These are phyloP conservation scores for Brachypalpus laphriformis DNA, from an alignment of 2,888 invertebrate species.

Conservation along the genomic window DNA sequence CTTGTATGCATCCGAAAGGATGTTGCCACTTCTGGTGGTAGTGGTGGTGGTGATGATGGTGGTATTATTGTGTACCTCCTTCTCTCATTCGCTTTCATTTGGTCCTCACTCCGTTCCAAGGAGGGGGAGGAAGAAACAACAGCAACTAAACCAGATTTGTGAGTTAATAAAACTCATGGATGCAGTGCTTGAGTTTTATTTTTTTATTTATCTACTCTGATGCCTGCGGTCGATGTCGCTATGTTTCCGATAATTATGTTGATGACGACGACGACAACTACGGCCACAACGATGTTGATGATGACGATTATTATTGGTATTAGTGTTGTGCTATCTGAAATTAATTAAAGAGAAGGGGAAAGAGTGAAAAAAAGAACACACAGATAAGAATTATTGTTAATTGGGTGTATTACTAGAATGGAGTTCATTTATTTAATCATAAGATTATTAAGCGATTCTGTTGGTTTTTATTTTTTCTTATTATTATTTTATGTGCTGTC, in stretches of 20 bases:
- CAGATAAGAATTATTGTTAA: slow-evolving; percentile 72
- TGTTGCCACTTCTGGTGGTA: slow-evolving; percentile 33
- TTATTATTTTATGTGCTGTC: slow-evolving; percentile 28
- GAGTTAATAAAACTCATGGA: slow-evolving; percentile 74
- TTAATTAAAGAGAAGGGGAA: slow-evolving; percentile 63
- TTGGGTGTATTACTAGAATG: slow-evolving; percentile 68
- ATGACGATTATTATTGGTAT: slow-evolving; percentile 71
- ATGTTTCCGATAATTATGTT: slow-evolving; percentile 70
- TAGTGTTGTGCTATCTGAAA: slow-evolving; percentile 72
- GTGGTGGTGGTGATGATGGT: slow-evolving; percentile 39
- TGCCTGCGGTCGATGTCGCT: slow-evolving; percentile 71
- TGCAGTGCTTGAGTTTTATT: slow-evolving; percentile 59
- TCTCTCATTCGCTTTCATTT: slow-evolving; percentile 69
- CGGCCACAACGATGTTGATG: slow-evolving; percentile 62
- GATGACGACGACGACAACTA: slow-evolving; percentile 63
- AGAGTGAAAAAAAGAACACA: slow-evolving; percentile 30
- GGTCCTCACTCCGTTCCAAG: slow-evolving; percentile 32
- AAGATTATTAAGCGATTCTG: slow-evolving; percentile 64
- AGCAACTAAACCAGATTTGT: slow-evolving; percentile 74
- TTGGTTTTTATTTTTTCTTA: slow-evolving; percentile 22
- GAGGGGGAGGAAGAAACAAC: slow-evolving; percentile 28
- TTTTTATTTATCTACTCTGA: slow-evolving; percentile 61
- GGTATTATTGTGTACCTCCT: slow-evolving; percentile 56
- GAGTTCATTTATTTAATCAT: slow-evolving; percentile 59
- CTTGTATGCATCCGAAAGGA: slow-evolving; percentile 53